Evolutionary conservation across 2,797 vertebrate genomes (phyloP), one percentile per base, ranked within the genome.

Genomic region (Chelon labrosus): DNA sequence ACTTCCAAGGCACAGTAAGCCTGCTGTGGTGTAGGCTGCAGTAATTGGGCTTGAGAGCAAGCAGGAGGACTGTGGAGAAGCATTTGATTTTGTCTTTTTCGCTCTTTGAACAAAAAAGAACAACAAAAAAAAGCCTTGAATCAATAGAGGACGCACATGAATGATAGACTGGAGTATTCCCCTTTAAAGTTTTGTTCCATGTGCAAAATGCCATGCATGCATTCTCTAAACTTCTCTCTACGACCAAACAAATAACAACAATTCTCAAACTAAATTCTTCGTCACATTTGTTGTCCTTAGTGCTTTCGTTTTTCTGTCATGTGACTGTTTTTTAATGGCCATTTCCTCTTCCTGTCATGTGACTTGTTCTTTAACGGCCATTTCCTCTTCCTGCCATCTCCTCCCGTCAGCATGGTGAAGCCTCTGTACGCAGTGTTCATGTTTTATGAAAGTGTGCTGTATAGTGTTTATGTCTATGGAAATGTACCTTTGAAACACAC

Each of bases 121-220:
- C n/a, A 73, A 16, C 39, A 61, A 35, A 52, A 78, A 79, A 73
- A 77, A 88, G 76, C 69, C 93, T 93, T 94, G 92, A 93, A 93
- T 93, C 92, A 91, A 88, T 82, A 90, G 90, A 92, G 93, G 91
- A 85, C 74, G 86, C 86, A 91, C 88, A 90, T 79, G 84, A 88
- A 84, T 79, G 88, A 91, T 83, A 92, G 87, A 91, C 85, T 88
- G 87, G 86, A 90, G 93, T 94, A 96, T 97, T 96, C 97, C 96
- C 96, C 95, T 96, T 97, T 96, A 96, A 97, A 97, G 82, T 94
- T 94, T 94, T 95, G 92, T 95, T 97, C 94, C 95, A 96, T 97
- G 94, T 94, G 95, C 96, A 94, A 94, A 94, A 94, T 95, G 92
- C 94, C 96, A 95, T 95, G 97, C 98, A 97, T 98, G 97, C 94